Base-by-base conservation (phyloP, 2,113 vertebrate genomes). In the Capra hircus region DNA sequence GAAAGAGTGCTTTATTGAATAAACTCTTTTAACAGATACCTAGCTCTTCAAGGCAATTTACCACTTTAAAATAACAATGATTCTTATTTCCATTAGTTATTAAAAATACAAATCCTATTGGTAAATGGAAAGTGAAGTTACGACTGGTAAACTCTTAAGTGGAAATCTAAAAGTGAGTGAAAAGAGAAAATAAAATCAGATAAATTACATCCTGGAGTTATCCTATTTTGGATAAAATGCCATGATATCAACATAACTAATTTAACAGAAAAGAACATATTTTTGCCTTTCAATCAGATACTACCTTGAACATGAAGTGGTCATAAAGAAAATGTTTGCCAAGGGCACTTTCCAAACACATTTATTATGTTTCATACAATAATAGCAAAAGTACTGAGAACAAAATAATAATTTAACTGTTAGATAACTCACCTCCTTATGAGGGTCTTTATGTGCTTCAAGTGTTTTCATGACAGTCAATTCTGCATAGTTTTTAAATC, bases 401-500 rank as follows among this genome's bases (percentile, higher is more conserved):
- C 21, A 77, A 90, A 71, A 33, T 16, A 50, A 45, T 16, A 55
- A 77, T 53, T 57, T 23, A 77, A 28, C 7, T 28, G 9, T 48
- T 33, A 60, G 23, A 48, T 92, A 90, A 98, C 97, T 36, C 88
- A 99, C 99, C 99, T 99, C 99, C 95, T 99, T 99, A 98, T 99
- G 99, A 92, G 99, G 99, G 97, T 99, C 99, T 98, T 99, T 99
- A 98, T 99, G 99, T 10, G 99, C 99, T 99, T 99, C 99, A 98
- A 99, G 98, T 2, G 99, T 99, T 98, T 99, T 99, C 99, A 99
- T 99, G 97, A 99, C 99, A 64, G 99, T 99, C 94, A 99, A 99
- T 94, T 99, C 99, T 94, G 99, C 99, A 1, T 99, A 99, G 98
- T 99, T 99, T 98, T 99, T 99, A 99, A 99, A 99, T 98, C 99